phyloP scores from a whole-genome alignment of 2,113 vertebrate genomes.

The Brevimyrus niger region DNA sequence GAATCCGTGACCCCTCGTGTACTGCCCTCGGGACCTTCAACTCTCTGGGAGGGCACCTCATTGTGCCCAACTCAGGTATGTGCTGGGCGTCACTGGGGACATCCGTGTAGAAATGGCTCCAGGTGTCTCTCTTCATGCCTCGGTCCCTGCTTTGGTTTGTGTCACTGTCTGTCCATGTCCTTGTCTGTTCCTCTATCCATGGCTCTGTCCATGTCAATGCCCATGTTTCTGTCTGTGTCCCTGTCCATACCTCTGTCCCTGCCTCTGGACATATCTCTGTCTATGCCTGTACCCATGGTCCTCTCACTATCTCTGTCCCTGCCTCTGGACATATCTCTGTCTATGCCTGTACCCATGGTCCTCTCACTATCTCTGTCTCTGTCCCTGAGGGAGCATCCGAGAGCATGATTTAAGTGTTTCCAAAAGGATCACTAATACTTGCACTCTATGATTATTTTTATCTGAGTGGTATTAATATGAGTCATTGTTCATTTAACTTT shows the following conservation, averaged over 20 bases:
- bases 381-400: neutral
- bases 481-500: neutral
- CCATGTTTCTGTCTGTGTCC: neutral
- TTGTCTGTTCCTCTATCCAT: neutral
- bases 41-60: conserved; percentile 87
- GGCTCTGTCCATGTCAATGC: neutral
- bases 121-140: neutral
- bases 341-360: neutral
- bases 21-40: conserved; percentile 89
- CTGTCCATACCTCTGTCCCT: neutral
- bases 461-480: neutral
- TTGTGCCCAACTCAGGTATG: conserved; percentile 89
- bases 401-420: neutral
- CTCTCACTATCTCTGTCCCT: neutral
- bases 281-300: neutral
- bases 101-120: neutral
- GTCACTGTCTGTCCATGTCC: neutral
- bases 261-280: neutral
- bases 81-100: neutral
- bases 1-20: conserved; percentile 83
- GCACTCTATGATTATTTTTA: neutral
- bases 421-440: neutral
- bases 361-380: neutral
- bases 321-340: neutral
- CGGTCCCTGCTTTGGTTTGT: neutral